Evolutionary conservation across 2,888 invertebrate species (phyloP).

Genomic region (Heliconius erato): DNA sequence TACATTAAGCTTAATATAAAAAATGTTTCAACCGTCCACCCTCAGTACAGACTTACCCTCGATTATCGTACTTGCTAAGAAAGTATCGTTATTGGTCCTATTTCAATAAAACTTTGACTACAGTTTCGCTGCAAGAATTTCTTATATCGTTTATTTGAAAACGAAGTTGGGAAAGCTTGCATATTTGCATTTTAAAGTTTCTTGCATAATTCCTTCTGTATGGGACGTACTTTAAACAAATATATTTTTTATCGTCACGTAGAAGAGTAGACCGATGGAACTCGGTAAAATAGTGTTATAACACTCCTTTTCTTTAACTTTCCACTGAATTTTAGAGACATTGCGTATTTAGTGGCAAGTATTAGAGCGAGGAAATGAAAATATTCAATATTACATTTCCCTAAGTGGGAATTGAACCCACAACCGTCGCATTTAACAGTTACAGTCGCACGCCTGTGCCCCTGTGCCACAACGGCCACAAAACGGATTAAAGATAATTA

Average conservation of each 20-base stretch:
- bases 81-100: slow-evolving; percentile 45
- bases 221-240: neutral
- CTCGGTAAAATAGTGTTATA: too few relatives aligned
- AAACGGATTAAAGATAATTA: too few relatives aligned
- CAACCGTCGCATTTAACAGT: neutral
- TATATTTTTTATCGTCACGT: neutral
- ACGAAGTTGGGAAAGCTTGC: slow-evolving; percentile 22
- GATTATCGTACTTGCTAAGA: slow-evolving; percentile 43
- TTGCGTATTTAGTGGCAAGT: too few relatives aligned
- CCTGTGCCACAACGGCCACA: too few relatives aligned
- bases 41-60: slow-evolving; percentile 33
- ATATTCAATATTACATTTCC: too few relatives aligned
- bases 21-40: slow-evolving; percentile 12
- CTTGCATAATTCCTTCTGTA: slow-evolving; percentile 17
- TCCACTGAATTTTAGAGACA: too few relatives aligned
- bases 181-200: slow-evolving; percentile 30
- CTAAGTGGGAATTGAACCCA: too few relatives aligned
- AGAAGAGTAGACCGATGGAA: too few relatives aligned
- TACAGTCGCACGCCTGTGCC: too few relatives aligned
- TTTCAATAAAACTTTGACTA: slow-evolving; percentile 50
- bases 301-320: too few relatives aligned
- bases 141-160: slow-evolving; percentile 41
- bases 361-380: too few relatives aligned
- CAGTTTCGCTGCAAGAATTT: slow-evolving; percentile 42
- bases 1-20: slow-evolving; percentile 16